These are phyloP conservation scores for Gopherus evgoodei DNA, from an alignment of 2,113 vertebrate species.

Conservation along the genomic window DNA sequence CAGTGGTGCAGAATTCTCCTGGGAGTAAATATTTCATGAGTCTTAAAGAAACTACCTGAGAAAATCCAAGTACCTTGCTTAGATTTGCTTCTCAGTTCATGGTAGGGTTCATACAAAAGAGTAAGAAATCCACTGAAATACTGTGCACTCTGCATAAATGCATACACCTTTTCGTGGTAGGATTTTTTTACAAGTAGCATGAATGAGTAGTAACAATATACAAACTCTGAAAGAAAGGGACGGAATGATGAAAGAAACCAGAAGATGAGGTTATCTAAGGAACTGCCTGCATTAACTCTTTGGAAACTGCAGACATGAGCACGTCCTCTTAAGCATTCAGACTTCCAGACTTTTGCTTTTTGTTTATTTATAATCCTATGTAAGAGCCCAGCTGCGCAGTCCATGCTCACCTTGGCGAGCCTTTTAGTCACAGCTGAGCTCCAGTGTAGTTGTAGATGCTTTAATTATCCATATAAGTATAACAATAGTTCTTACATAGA, in stretches of 20 bases:
- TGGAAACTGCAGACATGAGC: not conserved
- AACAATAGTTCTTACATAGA: not conserved
- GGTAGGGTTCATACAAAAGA: not conserved
- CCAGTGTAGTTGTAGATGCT: not conserved
- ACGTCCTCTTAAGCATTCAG: not conserved
- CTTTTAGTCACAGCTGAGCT: not conserved
- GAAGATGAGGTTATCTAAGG: not conserved
- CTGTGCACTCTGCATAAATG: not conserved
- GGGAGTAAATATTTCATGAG: too few relatives aligned
- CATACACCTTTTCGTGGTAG: not conserved
- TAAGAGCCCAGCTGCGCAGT: not conserved
- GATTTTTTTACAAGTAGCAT: not conserved
- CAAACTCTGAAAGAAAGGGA: not conserved
- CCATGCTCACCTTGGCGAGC: not conserved
- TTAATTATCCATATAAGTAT: not conserved
- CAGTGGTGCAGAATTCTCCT: too few relatives aligned
- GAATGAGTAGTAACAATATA: not conserved
- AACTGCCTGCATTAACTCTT: not conserved
- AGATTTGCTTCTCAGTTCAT: not conserved
- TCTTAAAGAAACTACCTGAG: not conserved
- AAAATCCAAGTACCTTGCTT: not conserved
- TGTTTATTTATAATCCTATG: not conserved
- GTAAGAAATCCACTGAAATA: not conserved
- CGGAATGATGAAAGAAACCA: not conserved
- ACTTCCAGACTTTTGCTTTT: not conserved